phyloP scores from a whole-genome alignment of 2,888 invertebrate species.

The Hymenopus coronatus region DNA sequence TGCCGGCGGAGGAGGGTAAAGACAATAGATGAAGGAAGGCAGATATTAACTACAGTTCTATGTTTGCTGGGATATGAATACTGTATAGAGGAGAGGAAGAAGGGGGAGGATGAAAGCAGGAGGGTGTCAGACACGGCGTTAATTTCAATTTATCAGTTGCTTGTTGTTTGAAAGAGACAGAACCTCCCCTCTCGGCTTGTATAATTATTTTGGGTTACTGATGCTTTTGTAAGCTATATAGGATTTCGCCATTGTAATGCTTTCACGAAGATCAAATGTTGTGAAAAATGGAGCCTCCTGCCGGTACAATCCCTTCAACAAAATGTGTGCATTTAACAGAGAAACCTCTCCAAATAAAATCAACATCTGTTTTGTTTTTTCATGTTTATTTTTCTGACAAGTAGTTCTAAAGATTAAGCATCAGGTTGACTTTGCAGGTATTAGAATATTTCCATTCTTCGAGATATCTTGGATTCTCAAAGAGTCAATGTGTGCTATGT shows the following conservation, averaged over 20 bases:
- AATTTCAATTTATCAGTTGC: constrained; percentile 22
- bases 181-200: constrained; percentile 1
- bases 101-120: constrained; percentile 1
- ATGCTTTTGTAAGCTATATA: constrained; percentile 16
- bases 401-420: too few relatives aligned
- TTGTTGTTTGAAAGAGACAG: constrained; percentile 15
- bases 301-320: neutral
- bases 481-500: too few relatives aligned
- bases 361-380: neutral
- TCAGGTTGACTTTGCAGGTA: too few relatives aligned
- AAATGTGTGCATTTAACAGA: neutral
- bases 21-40: constrained; percentile 19
- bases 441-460: too few relatives aligned
- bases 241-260: constrained; percentile 13
- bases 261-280: constrained; percentile 9
- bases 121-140: constrained; percentile 19
- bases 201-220: constrained; percentile 18
- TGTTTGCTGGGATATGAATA: constrained; percentile 17
- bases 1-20: neutral
- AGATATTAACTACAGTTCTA: constrained; percentile 21
- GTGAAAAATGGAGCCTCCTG: neutral
- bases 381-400: too few relatives aligned
- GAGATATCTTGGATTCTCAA: too few relatives aligned
- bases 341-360: neutral
- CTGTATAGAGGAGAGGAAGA: constrained; percentile 2